Evolutionary conservation across 2,797 vertebrate species (phyloP), one percentile per base, ranked within the genome.

Genomic region (Typhlichthys subterraneus): DNA sequence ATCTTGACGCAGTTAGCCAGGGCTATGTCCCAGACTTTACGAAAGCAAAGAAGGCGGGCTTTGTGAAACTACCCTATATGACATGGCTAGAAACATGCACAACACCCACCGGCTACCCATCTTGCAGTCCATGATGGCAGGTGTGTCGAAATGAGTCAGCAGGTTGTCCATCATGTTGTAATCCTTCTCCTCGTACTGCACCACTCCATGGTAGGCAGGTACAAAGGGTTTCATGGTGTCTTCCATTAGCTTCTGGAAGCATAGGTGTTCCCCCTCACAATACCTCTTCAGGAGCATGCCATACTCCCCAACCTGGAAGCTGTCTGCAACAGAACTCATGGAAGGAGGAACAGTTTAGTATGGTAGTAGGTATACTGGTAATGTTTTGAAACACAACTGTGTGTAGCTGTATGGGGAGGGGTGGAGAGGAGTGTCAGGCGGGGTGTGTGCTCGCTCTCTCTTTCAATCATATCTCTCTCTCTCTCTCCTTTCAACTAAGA

Each of bases 71-170:
- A 4, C 23, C 4, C 23, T 29, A 53, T 38, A 9, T 42, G 38
- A 9, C 9, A 42, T 9, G 38, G 38, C 33, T 42, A 45, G 17
- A 38, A 42, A 47, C 50, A 12, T n/a, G 10, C 3, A 42, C 3
- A 5, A 13, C 57, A 12, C 86, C 75, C 60, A 96, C 95, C 95
- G 90, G 76, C 88, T 93, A 65, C 95, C 95, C 91, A 96, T 95
- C 80, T 96, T 96, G 88, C 95, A 96, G 88, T 96, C 95, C 95
- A 96, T 96, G 80, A 96, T 94, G 70, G 91, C 92, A 12, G 95
- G 94, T 3, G 80, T 85, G 51, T 91, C 89, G 9, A 96, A 95
- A 58, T 92, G 91, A 0, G 89, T 92, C 56, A 96, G 85, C 49
- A 96, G 86, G 72, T 96, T 94, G 14, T 96, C 94, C 94, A 96